Conservation (phyloP, 2,113 vertebrate species). For the Hippocampus guttulatus region DNA sequence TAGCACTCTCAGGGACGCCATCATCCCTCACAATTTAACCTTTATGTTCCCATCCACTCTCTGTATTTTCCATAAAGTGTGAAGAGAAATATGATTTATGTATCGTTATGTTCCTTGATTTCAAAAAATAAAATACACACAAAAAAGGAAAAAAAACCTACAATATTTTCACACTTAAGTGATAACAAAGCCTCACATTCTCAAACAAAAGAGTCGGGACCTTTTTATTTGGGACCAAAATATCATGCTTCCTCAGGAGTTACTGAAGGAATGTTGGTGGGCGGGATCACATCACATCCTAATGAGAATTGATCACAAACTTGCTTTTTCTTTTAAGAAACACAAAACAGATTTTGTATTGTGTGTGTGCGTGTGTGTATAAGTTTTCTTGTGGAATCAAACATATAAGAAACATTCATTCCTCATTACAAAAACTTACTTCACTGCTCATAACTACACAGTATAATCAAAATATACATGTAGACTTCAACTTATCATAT, state of each 20-base stretch:
- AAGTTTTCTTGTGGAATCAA: slow-evolving; percentile 32
- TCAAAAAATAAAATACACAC: slow-evolving; percentile 34
- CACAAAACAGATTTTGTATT: slow-evolving; percentile 47
- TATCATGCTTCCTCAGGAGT: slow-evolving; percentile 59
- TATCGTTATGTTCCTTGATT: slow-evolving; percentile 41
- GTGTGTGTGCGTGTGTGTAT: slow-evolving; percentile 20
- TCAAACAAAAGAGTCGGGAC: slow-evolving; percentile 38
- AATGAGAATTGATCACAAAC: slow-evolving; percentile 60
- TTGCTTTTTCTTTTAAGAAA: slow-evolving; percentile 43
- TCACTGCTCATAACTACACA: slow-evolving; percentile 37
- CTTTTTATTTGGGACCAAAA: slow-evolving; percentile 50
- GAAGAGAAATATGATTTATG: slow-evolving; percentile 35
- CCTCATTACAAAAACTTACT: slow-evolving; percentile 36
- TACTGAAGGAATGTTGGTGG: slow-evolving; percentile 46
- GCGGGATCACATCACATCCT: slow-evolving; percentile 39
- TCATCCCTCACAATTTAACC: slow-evolving; percentile 43
- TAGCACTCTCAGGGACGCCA: slow-evolving; percentile 60
- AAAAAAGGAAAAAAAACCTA: no score
- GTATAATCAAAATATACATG: slow-evolving; percentile 47
- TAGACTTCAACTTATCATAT: slow-evolving; percentile 47
- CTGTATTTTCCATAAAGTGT: slow-evolving; percentile 39
- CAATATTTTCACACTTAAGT: slow-evolving; percentile 38
- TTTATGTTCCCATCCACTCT: slow-evolving; percentile 53
- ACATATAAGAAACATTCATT: slow-evolving; percentile 48
- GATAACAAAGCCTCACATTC: slow-evolving; percentile 45